phyloP scores from a whole-genome alignment of 2,797 vertebrate species.

The Pangasius larnaudii region DNA sequence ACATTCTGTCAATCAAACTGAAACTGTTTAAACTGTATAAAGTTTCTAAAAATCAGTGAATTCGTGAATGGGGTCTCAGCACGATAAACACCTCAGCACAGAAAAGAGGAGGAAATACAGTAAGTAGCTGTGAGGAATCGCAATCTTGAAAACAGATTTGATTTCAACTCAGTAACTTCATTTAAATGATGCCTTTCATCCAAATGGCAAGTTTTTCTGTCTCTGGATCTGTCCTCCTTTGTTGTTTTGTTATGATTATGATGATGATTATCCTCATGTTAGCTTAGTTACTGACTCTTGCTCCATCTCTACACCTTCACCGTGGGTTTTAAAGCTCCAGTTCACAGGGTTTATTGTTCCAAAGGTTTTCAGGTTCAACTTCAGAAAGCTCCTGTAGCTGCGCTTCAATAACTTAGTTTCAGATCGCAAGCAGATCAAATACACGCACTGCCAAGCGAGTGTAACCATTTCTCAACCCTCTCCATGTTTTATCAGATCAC shows the following conservation, averaged over 20 bases:
- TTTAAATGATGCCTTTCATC: neutral
- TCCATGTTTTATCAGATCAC: conserved; percentile 4
- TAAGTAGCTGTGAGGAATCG: neutral
- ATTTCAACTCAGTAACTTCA: neutral
- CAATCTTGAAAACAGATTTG: neutral
- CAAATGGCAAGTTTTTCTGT: neutral
- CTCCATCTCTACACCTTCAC: neutral
- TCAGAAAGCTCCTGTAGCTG: conserved; percentile 63
- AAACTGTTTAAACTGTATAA: too few relatives aligned
- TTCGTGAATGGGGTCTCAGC: neutral
- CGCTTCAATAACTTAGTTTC: conserved; percentile 11
- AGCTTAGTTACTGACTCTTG: neutral
- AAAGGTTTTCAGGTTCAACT: conserved; percentile 60
- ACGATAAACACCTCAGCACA: neutral
- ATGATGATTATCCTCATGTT: neutral
- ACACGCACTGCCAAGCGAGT: neutral
- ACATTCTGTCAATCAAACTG: neutral
- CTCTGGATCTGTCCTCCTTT: neutral
- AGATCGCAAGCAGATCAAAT: conserved; percentile 22
- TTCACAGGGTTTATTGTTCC: neutral
- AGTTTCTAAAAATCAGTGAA: neutral
- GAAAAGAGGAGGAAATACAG: neutral
- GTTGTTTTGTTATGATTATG: neutral
- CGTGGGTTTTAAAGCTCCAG: neutral
- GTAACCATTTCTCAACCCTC: conserved; percentile 12